Evolutionary conservation across 2,888 invertebrate species (phyloP), one percentile per base, ranked within the genome.

Genomic region (Metellina segmentata): DNA sequence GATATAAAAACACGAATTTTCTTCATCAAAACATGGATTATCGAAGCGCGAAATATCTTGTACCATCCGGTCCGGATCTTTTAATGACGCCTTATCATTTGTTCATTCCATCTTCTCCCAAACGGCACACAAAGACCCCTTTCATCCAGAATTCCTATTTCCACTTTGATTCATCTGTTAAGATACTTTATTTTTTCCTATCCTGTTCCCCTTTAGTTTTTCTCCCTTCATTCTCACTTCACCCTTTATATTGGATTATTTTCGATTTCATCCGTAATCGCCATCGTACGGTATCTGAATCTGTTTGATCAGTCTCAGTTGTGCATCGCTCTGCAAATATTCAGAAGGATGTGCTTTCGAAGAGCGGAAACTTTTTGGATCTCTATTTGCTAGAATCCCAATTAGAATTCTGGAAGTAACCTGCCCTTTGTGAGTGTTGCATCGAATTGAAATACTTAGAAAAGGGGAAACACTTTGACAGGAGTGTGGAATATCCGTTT

Each of bases 261-360:
- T 77, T 83, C 49, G 72, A 74, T 83, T 83, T 19, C 85, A 34
- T 19, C n/a, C 70, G 61, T 53, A 48, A 81, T 81, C 71, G 7
- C 61, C 70, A n/a, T 70, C 61, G 74, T 75, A 19, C 74, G 85
- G 61, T 72, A 53, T 34, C 69, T 20, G 7, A 34, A 71, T 70
- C 51, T 82, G 85, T 85, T 85, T 85, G 85, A 53, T 61, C 48
- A 61, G 74, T 34, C 74, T 19, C 75, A 48, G 61, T 61, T 34
- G 49, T 81, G 79, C 79, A 61, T 61, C 49, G 85, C 70, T 86
- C 77, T 78, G 85, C 85, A 86, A 86, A 86, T 86, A 86, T 86
- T 81, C 49, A 81, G 48, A 48, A 85, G 77, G 70, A 77, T 70
- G 78, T 70, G 77, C 74, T 85, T 34, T 74, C 61, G 85, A 61